These are phyloP conservation scores for Zoanthus gigantus DNA, from an alignment of 92 coral and sea anemone species.

Conservation along the genomic window DNA sequence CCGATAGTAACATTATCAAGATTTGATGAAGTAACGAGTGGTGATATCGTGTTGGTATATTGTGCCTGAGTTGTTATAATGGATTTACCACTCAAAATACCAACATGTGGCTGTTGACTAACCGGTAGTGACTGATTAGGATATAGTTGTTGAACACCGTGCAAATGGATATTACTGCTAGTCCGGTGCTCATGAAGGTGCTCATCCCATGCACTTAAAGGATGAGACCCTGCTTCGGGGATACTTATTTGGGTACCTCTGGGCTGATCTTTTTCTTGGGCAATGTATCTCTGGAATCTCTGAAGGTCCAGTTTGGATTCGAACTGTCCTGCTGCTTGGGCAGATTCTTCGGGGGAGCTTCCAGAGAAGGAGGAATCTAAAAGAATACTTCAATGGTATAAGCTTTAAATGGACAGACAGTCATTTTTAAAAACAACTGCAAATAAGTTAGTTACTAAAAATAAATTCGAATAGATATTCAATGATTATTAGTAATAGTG, in stretches of 20 bases:
- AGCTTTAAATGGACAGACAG: too few species aligned
- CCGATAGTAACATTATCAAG: background rate
- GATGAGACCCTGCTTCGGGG: background rate
- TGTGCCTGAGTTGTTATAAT: background rate
- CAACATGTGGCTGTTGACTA: background rate
- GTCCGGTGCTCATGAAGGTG: background rate
- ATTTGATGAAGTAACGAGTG: background rate
- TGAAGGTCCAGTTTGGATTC: constrained; percentile 88
- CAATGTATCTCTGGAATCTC: constrained; percentile 73
- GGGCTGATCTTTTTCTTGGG: constrained; percentile 64
- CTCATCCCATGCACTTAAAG: background rate
- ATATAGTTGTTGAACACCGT: background rate
- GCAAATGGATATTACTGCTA: background rate
- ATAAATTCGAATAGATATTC: too few species aligned
- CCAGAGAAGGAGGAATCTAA: constrained; percentile 26
- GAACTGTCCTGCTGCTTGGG: constrained; percentile 45
- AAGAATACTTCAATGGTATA: background rate
- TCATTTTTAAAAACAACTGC: too few species aligned
- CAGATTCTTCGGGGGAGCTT: constrained; percentile 15
- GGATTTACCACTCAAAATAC: background rate
- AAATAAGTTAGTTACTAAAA: too few species aligned
- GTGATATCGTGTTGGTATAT: background rate
- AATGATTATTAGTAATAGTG: too few species aligned
- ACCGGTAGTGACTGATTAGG: too few species aligned
- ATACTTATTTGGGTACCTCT: constrained; percentile 5